Evolutionary conservation across 2,888 invertebrate genomes (phyloP), one percentile per base, ranked within the genome.

Genomic region (Ophonus ardosiacus): DNA sequence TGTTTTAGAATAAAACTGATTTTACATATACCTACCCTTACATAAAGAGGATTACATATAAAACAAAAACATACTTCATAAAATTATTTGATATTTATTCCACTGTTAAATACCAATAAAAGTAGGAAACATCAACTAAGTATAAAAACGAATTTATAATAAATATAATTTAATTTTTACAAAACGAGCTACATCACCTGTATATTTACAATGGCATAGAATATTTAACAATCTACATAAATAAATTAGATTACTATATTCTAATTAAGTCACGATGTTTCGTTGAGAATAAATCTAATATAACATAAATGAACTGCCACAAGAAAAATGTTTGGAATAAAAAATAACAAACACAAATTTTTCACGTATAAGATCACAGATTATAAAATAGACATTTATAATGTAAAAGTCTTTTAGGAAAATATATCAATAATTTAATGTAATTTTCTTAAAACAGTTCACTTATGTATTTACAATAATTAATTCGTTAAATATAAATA

Each of bases 161-260:
- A 84, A 78, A 84, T 84, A 79, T 78, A 84, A 84, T 79, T 84
- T 56, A 84, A 57, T 79, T 78, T 84, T 84, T 76, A 84, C 84
- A 84, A 84, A 84, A 78, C 76, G 51, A 43, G 63, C 84, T 84
- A 84, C 84, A 78, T 79, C 84, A 84, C 84, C 84, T 84, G 78
- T 78, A 78, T 84, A 84, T 84, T 78, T 84, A 84, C 84, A 84
- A 84, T 84, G 84, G 84, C 84, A 78, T 79, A 79, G 63, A 79
- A 78, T 79, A 84, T 80, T 59, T 84, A 84, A 84, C 78, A 84
- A 65, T 65, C 84, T 84, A 84, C 63, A 65, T 51, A 84, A 76
- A 79, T 84, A 84, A 79, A 84, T 74, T 84, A 84, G 74, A 76
- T 61, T 43, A 43, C 68, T 74, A 59, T 7, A 57, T 17, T 61